Evolutionary conservation across 2,888 invertebrate genomes (phyloP), one percentile per base, ranked within the genome.

Genomic region (Eupithecia insigniata): DNA sequence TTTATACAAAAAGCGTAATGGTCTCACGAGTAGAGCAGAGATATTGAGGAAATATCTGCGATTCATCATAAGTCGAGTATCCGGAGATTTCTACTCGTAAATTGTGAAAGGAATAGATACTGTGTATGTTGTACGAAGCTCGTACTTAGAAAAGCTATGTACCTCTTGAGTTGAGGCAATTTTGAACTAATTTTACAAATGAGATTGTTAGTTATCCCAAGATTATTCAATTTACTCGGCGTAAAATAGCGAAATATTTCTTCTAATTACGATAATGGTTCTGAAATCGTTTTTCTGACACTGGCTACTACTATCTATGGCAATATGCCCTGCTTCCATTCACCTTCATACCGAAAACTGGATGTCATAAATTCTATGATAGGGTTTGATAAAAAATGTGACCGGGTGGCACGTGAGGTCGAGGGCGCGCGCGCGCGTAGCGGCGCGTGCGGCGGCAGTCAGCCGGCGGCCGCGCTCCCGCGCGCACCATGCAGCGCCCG

Each of bases 401-500:
- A 73, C 62, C 61, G 64, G 69, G 70, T 73, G 68, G 67, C 65
- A 51, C 36, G 67, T 69, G 75, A 74, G 69, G 67, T 77, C 72
- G 75, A 68, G 71, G 73, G 72, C 67, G 61, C 61, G 69, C 69
- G 46, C 69, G 69, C 46, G 3, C 22, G 22, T 51, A 22, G 81
- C 79, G 84, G 79, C 71, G 77, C 70, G 76, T 72, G 75, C 82
- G 78, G 82, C 83, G 79, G 80, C 92, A 92, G 91, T 91, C 85
- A 84, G 83, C 78, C 83, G 81, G 84, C 82, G 87, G 84, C 90
- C 89, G 92, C 92, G 92, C 89, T 82, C 86, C 80, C 87, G 93
- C 92, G 92, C 92, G 92, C 93, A 93, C 89, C 88, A 94, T 93
- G 93, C 93, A 90, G 89, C 93, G 92, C 83, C 92, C 94, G 92